These are phyloP conservation scores for Pammene fasciana DNA, from an alignment of 2,888 invertebrate genomes.

Conservation along the genomic window DNA sequence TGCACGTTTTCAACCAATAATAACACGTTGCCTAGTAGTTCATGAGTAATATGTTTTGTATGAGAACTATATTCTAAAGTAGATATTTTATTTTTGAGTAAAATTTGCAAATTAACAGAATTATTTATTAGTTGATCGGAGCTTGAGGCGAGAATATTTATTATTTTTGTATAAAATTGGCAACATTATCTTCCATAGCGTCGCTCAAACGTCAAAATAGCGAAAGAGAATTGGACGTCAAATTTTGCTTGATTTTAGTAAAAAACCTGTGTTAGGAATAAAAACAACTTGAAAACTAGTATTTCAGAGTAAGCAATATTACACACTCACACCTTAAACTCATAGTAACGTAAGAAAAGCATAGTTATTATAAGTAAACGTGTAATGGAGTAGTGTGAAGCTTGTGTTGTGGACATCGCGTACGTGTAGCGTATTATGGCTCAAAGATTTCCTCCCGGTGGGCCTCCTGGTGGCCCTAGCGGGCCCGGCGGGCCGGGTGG, in stretches of 20 bases:
- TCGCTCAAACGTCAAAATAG: constrained; percentile 17
- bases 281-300: not conserved
- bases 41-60: too few species aligned
- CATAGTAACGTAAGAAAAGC: constrained; percentile 1
- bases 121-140: too few species aligned
- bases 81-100: too few species aligned
- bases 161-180: constrained; percentile 1
- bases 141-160: too few species aligned
- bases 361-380: constrained; percentile 8
- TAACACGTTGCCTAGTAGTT: too few species aligned
- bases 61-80: too few species aligned
- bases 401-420: constrained; percentile 8
- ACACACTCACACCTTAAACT: not conserved
- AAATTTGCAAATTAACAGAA: too few species aligned
- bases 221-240: constrained; percentile 25
- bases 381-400: constrained; percentile 31
- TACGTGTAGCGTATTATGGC: constrained; percentile 57
- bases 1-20: too few species aligned
- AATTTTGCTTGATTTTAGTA: constrained; percentile 9
- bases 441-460: constrained; percentile 69
- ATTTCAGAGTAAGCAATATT: not conserved
- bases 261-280: not conserved
- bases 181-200: constrained; percentile 24
- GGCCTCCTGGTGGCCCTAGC: constrained; percentile 50
- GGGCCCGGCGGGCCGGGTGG: constrained; percentile 32